phyloP scores from a whole-genome alignment of 2,888 invertebrate species.

The Pantelozetes paolii region DNA sequence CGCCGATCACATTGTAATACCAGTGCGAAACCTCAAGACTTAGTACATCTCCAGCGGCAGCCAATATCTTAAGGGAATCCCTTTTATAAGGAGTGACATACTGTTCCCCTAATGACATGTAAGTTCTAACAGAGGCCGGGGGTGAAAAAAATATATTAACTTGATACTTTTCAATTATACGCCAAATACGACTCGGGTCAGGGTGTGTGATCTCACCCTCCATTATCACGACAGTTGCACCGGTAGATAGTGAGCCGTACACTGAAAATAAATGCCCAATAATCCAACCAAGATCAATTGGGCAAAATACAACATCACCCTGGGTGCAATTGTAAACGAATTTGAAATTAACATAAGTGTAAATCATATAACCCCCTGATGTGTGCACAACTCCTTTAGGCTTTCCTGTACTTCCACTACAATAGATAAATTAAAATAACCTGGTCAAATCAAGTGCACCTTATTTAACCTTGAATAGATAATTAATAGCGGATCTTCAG shows the following conservation, averaged over 20 bases:
- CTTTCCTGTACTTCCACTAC: conserved; percentile 86
- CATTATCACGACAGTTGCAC: conserved; percentile 88
- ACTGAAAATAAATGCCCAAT: conserved; percentile 87
- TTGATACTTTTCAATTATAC: conserved; percentile 83
- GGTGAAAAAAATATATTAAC: conserved; percentile 97
- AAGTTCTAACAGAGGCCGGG: conserved; percentile 90
- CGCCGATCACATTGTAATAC: conserved; percentile 66
- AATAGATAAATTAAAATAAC: too few relatives aligned
- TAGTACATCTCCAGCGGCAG: conserved; percentile 98
- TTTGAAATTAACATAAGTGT: conserved; percentile 88
- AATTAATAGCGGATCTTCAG: conserved; percentile 96
- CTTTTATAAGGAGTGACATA: conserved; percentile 70
- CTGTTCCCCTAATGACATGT: conserved; percentile 90
- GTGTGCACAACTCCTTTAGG: conserved; percentile 97
- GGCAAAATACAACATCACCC: conserved; percentile 68
- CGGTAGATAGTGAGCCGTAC: conserved; percentile 91
- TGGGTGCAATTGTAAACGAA: conserved; percentile 77
- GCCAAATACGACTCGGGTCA: conserved; percentile 87
- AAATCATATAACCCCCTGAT: conserved; percentile 87
- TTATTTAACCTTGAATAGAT: conserved; percentile 78
- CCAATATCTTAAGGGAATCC: conserved; percentile 70
- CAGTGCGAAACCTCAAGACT: conserved; percentile 97
- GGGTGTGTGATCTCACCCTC: conserved; percentile 97
- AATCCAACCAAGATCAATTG: conserved; percentile 83
- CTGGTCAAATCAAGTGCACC: too few relatives aligned